Evolutionary conservation across 2,797 vertebrate species (phyloP), one percentile per base, ranked within the genome.

Genomic region (Hozukius guyotensis): DNA sequence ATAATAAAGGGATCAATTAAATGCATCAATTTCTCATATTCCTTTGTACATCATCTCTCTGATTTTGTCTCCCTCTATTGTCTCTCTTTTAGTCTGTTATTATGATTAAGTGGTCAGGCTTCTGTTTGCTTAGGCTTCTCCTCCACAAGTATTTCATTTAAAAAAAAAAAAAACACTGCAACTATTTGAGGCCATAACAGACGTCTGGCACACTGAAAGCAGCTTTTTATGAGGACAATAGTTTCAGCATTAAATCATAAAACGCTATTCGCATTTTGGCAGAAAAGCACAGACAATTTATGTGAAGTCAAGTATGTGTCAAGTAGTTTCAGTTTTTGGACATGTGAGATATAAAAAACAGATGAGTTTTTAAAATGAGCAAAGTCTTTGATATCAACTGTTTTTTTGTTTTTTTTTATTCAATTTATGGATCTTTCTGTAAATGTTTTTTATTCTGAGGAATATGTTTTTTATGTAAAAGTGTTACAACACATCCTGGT

Each of bases 251-350:
- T 63, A 78, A 85, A 85, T 88, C 85, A 86, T 84, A 82, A 85
- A 88, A 81, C 55, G 60, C 18, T 11, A 72, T 81, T 89, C 65
- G 22, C 56, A 63, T 78, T 75, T 76, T 86, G 75, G 82, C 82
- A 59, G 82, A 82, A 70, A 81, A 81, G 73, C 72, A 56, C 77
- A 42, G 77, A 68, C 65, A 62, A 49, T 88, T 89, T 87, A 77
- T 83, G 77, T 69, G 78, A 75, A 79, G 77, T 87, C 80, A 83
- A 89, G 81, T 81, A 49, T 75, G 83, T 87, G 84, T 87, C 81
- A 81, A 82, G 78, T 79, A 63, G 69, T 88, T 85, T 86, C 31
- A 86, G 29, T 72, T 83, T 42, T 57, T 78, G 46, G 76, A 81
- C 69, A 60, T 52, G 64, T 69, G 53, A 82, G 67, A 83, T 72